phyloP scores from a whole-genome alignment of 2,888 invertebrate species.

The Endotricha flammealis region DNA sequence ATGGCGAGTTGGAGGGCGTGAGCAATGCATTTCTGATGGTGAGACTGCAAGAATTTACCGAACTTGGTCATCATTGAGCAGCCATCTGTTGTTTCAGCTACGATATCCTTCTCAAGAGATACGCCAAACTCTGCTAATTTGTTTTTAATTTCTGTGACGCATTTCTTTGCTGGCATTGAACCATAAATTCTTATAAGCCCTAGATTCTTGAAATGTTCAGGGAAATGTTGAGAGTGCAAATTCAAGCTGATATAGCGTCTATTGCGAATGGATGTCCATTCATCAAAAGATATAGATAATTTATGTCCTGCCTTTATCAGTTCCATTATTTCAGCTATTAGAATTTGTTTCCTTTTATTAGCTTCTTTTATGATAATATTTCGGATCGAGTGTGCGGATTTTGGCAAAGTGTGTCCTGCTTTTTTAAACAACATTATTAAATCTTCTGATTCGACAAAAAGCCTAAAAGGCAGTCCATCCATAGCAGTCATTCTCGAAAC shows the following conservation, averaged over 20 bases:
- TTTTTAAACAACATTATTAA: too few species aligned
- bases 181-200: slow-evolving; percentile 4
- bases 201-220: slow-evolving; percentile 1
- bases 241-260: slow-evolving; percentile 2
- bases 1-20: slow-evolving; percentile 6
- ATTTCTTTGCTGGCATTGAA: slow-evolving; percentile 1
- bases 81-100: slow-evolving; percentile 6
- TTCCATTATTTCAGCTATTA: too few species aligned
- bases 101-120: slow-evolving; percentile 3
- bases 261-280: slow-evolving; percentile 1
- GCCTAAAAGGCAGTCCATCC: too few species aligned
- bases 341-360: too few species aligned
- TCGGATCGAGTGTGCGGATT: too few species aligned
- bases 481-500: slow-evolving; percentile 8
- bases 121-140: slow-evolving; percentile 2
- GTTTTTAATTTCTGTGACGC: background rate
- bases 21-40: slow-evolving; percentile 10
- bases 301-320: too few species aligned
- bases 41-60: slow-evolving; percentile 2
- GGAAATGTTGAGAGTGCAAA: background rate
- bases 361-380: too few species aligned
- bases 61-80: slow-evolving; percentile 8
- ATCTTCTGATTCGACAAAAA: too few species aligned
- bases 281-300: slow-evolving; percentile 6
- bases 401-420: too few species aligned